Percentiles rank a stretch among this genome's conserved stretches.
These are phyloP conservation scores for Dynastes maya DNA, from an alignment of 2,888 invertebrate species.

Conservation along the genomic window DNA sequence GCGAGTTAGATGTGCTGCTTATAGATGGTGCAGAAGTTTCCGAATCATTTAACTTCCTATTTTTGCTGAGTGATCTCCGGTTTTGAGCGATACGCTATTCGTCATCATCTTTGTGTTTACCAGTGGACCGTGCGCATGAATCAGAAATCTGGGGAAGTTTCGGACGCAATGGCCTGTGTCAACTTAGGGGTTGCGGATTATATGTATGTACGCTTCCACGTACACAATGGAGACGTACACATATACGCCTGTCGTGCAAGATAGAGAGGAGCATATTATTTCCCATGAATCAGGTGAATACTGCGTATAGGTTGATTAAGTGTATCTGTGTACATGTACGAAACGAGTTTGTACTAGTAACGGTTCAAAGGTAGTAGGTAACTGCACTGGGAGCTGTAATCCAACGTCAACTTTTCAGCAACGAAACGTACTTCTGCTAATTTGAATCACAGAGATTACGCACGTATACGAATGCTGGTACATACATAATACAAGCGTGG, in stretches of 20 bases:
- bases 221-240: constrained; percentile 1
- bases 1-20: constrained; percentile 33
- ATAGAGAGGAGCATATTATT: constrained; percentile 17
- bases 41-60: constrained; percentile 63
- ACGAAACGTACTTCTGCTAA: constrained; percentile 69
- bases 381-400: not conserved
- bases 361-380: not conserved
- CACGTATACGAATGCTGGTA: constrained; percentile 64
- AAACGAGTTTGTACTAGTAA: not conserved
- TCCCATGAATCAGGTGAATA: constrained; percentile 10
- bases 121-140: constrained; percentile 57
- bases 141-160: constrained; percentile 55
- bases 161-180: constrained; percentile 57
- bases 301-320: constrained; percentile 18
- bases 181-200: constrained; percentile 54
- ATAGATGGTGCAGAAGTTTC: constrained; percentile 56
- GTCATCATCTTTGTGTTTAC: constrained; percentile 59
- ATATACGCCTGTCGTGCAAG: not conserved
- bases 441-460: constrained; percentile 77
- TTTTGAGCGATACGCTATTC: constrained; percentile 56
- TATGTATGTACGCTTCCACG: constrained; percentile 11
- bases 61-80: constrained; percentile 61
- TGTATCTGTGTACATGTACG: not conserved
- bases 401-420: constrained; percentile 38
- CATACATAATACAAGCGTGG: constrained; percentile 17